phyloP scores from a whole-genome alignment of 2,888 invertebrate species.

The Cephus spinipes region DNA sequence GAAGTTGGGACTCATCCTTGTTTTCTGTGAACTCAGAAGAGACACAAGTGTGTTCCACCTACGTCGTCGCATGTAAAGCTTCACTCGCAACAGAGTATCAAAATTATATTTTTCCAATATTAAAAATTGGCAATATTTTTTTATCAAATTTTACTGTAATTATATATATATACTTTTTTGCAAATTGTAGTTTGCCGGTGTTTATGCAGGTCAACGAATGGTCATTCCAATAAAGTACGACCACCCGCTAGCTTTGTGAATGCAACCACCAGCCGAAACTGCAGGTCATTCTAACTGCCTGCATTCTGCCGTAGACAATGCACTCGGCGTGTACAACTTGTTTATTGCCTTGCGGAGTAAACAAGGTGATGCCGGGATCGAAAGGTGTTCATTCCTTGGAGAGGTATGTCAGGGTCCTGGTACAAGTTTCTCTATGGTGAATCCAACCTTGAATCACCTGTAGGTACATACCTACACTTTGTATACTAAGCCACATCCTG shows the following conservation, averaged over 20 bases:
- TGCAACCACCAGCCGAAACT: slow-evolving; percentile 56
- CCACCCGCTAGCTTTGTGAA: slow-evolving; percentile 42
- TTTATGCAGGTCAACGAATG: neutral
- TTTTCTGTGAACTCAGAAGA: neutral
- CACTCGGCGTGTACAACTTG: slow-evolving; percentile 22
- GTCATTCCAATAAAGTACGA: slow-evolving; percentile 27
- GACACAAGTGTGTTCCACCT: neutral
- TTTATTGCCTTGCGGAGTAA: slow-evolving; percentile 21
- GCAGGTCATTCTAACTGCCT: slow-evolving; percentile 35
- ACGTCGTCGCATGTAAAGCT: neutral
- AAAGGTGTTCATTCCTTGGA: neutral
- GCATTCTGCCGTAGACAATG: slow-evolving; percentile 36
- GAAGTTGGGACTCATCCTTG: neutral
- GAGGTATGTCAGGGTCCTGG: neutral
- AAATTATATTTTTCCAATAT: neutral
- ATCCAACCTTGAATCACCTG: neutral
- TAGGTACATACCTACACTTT: neutral
- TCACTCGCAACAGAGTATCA: neutral
- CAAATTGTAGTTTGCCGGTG: neutral
- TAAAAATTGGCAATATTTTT: neutral
- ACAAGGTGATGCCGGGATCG: slow-evolving; percentile 5
- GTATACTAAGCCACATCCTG: neutral
- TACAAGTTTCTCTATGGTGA: neutral
- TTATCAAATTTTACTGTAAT: neutral
- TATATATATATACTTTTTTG: neutral